These are phyloP conservation scores for Metacarcinus magister DNA, from an alignment of 2,888 invertebrate species.

Conservation along the genomic window DNA sequence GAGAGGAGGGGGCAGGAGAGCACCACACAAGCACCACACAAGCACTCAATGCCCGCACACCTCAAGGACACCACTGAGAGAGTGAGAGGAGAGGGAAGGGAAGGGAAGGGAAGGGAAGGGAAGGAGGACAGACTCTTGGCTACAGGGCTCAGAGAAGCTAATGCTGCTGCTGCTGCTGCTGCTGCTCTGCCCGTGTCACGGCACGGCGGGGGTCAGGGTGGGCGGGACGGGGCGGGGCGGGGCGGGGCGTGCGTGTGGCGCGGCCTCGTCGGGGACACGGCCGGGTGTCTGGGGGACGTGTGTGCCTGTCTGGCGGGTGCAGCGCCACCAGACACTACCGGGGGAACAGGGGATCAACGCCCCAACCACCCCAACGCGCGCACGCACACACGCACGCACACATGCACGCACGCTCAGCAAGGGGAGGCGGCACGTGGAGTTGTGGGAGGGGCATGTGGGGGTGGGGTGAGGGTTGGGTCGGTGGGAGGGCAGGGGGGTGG, in stretches of 20 bases:
- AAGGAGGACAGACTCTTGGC: conserved; percentile 34
- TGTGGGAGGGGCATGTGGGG: conserved; percentile 34
- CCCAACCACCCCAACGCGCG: background rate
- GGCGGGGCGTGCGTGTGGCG: conserved; percentile 26
- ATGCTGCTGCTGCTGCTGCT: conserved; percentile 12
- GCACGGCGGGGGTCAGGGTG: background rate
- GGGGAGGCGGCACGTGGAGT: conserved; percentile 43
- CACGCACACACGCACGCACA: conserved; percentile 47
- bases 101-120: background rate
- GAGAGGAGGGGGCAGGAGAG: background rate
- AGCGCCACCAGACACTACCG: background rate
- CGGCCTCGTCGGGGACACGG: conserved; percentile 82
- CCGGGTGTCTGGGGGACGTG: conserved; percentile 49
- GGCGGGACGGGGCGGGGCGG: conserved; percentile 45
- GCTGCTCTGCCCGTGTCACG: background rate
- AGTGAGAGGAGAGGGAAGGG: conserved; percentile 58
- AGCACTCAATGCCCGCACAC: conserved; percentile 72
- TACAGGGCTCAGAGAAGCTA: conserved; percentile 37
- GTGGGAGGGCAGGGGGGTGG: background rate
- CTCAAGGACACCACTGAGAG: conserved; percentile 83
- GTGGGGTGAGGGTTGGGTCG: background rate
- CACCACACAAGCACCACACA: conserved; percentile 20
- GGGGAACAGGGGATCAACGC: background rate
- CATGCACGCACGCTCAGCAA: conserved; percentile 58
- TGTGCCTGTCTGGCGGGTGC: conserved; percentile 50